Evolutionary conservation across 2,113 vertebrate genomes (phyloP), one percentile per base, ranked within the genome.

Genomic region (Piaya cayana): DNA sequence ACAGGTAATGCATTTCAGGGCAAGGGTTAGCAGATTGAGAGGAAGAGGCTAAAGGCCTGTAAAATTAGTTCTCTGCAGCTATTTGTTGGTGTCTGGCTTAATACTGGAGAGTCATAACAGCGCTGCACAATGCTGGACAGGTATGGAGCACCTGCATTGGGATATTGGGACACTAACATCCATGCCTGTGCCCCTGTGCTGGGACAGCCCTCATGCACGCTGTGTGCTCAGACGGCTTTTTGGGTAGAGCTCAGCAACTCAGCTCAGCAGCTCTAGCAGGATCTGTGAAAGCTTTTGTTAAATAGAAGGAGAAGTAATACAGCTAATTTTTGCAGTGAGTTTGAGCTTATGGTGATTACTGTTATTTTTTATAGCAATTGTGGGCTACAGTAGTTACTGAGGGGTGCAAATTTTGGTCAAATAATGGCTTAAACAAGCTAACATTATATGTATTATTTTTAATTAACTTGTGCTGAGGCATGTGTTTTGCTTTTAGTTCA

Each of bases 401-500:
- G 62, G 71, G 75, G 82, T 94, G 91, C 82, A 92, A 71, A 95
- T 63, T 93, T 74, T 63, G 59, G 45, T 82, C 9, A 27, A 93
- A 75, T 89, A 94, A 91, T 68, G 52, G 34, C 91, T 90, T 22
- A 63, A 97, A 56, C 56, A 27, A 94, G 77, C 79, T 50, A 55
- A 90, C 53, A 45, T 97, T 90, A 26, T 42, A 76, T n/a, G 75
- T 94, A 92, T 78, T 82, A 83, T 88, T 80, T 97, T 96, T 97
- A 95, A 97, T 97, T 96, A 94, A 89, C 76, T 95, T 36, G 74
- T 60, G 76, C 68, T 29, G 75, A 83, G 94, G 43, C 65, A 27
- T 90, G 94, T 91, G 95, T 93, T 97, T 96, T 82, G 50, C 59
- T 70, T 93, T 96, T 92, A 87, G 95, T 93, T 89, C 82, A 59